Conservation (phyloP, 2,797 vertebrate species). For the Enoplosus armatus region DNA sequence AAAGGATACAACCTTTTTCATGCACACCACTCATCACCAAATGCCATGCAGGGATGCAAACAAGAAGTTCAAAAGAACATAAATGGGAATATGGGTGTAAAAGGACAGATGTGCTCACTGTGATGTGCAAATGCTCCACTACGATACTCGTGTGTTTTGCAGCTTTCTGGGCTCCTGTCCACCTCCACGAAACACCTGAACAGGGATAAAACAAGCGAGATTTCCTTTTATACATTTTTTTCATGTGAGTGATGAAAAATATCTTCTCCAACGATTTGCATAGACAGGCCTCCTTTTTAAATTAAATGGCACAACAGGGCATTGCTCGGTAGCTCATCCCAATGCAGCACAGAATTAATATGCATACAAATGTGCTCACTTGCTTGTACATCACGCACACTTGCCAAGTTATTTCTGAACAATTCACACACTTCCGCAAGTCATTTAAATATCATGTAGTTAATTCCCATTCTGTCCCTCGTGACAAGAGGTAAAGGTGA, state of each 20-base stretch:
- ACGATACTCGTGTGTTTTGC: background rate
- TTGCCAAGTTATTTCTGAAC: conserved; percentile 27
- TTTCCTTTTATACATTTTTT: conserved; percentile 29
- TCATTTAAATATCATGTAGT: conserved; percentile 24
- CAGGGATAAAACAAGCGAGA: conserved; percentile 20
- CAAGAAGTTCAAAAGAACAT: conserved; percentile 42
- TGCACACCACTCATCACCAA: conserved; percentile 33
- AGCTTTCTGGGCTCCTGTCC: conserved; percentile 38
- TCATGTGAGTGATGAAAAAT: conserved; percentile 47
- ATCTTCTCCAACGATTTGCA: conserved; percentile 34
- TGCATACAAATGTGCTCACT: conserved; percentile 44
- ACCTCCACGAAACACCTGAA: conserved; percentile 39
- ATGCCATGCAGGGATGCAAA: conserved; percentile 28
- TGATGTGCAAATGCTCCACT: conserved; percentile 49
- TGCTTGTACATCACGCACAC: conserved; percentile 27
- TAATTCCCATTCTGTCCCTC: background rate
- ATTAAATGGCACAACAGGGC: conserved; percentile 45
- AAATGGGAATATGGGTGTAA: conserved; percentile 41
- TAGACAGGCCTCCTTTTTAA: conserved; percentile 31
- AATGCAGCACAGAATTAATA: conserved; percentile 31
- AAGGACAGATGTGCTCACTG: conserved; percentile 51
- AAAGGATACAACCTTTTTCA: conserved; percentile 46
- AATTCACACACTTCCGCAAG: conserved; percentile 13
- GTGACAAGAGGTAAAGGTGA: conserved; percentile 10
- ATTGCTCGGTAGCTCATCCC: conserved; percentile 40